phyloP scores from a whole-genome alignment of 2,797 vertebrate genomes.

The Arrhamphus sclerolepis region DNA sequence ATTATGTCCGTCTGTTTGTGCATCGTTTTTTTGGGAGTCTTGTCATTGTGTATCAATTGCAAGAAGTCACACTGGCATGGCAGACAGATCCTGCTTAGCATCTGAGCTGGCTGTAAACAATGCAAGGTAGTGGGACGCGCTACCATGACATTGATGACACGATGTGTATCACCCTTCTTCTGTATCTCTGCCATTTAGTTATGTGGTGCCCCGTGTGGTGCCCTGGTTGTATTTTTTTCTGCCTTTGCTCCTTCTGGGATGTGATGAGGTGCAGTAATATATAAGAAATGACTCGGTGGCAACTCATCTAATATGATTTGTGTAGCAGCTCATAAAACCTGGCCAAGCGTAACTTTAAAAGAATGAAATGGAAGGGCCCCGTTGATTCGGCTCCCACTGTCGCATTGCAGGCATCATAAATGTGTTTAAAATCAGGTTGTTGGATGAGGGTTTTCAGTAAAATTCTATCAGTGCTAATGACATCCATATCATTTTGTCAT shows the following conservation, averaged over 20 bases:
- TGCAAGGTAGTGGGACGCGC: conserved; percentile 58
- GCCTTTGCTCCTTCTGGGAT: conserved; percentile 44
- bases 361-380: conserved; percentile 64
- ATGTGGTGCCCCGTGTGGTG: conserved; percentile 24
- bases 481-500: conserved; percentile 44
- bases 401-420: conserved; percentile 76
- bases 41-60: conserved; percentile 41
- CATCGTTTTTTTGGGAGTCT: conserved; percentile 34
- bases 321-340: conserved; percentile 74
- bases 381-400: conserved; percentile 59
- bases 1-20: conserved; percentile 44
- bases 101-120: conserved; percentile 57
- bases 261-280: conserved; percentile 71
- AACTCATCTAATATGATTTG: conserved; percentile 78
- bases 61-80: conserved; percentile 49
- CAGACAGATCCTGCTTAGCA: conserved; percentile 54
- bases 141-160: conserved; percentile 70
- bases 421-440: conserved; percentile 39
- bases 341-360: conserved; percentile 74
- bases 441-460: conserved; percentile 54
- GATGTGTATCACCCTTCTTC: conserved; percentile 59
- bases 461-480: conserved; percentile 58
- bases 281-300: conserved; percentile 73
- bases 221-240: conserved; percentile 31
- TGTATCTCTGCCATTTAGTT: conserved; percentile 58